phyloP scores from a whole-genome alignment of 2,797 vertebrate species.

The Acanthopagrus latus region DNA sequence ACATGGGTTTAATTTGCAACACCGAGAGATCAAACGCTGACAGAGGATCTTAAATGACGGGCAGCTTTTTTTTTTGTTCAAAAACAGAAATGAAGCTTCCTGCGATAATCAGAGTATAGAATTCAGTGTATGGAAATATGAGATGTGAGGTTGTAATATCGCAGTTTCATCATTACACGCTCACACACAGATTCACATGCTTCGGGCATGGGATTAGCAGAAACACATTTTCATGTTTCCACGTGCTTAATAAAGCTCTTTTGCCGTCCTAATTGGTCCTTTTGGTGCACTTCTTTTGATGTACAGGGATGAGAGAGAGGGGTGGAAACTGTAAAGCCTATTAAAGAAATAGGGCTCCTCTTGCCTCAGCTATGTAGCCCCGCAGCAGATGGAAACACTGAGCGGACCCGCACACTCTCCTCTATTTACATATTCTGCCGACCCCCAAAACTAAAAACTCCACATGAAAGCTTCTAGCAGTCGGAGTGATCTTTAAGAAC shows the following conservation, averaged over 20 bases:
- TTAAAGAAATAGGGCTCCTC: constrained; percentile 58
- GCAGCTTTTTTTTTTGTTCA: constrained; percentile 9
- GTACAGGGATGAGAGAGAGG: constrained; percentile 67
- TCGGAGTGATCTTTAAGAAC: constrained; percentile 37
- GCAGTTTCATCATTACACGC: constrained; percentile 35
- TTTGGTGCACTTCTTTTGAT: constrained; percentile 79
- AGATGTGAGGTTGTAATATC: constrained; percentile 42
- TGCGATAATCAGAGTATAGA: constrained; percentile 5
- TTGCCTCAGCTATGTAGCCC: constrained; percentile 52
- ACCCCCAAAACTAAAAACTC: constrained; percentile 38
- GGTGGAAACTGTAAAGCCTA: constrained; percentile 62
- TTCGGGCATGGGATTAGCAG: constrained; percentile 63
- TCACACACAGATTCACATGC: constrained; percentile 44
- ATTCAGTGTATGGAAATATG: constrained; percentile 31
- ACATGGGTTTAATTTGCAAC: constrained; percentile 59
- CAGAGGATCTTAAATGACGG: constrained; percentile 35
- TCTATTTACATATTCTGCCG: constrained; percentile 39
- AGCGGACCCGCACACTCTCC: constrained; percentile 31
- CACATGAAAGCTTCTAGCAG: constrained; percentile 55
- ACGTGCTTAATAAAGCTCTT: constrained; percentile 69
- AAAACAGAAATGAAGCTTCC: constrained; percentile 20
- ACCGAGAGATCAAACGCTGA: constrained; percentile 56
- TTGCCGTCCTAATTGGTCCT: constrained; percentile 78
- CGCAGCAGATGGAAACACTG: constrained; percentile 53
- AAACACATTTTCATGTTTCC: constrained; percentile 56